Base-by-base conservation (phyloP, 2,797 vertebrate species). In the Lagocephalus sceleratus region DNA sequence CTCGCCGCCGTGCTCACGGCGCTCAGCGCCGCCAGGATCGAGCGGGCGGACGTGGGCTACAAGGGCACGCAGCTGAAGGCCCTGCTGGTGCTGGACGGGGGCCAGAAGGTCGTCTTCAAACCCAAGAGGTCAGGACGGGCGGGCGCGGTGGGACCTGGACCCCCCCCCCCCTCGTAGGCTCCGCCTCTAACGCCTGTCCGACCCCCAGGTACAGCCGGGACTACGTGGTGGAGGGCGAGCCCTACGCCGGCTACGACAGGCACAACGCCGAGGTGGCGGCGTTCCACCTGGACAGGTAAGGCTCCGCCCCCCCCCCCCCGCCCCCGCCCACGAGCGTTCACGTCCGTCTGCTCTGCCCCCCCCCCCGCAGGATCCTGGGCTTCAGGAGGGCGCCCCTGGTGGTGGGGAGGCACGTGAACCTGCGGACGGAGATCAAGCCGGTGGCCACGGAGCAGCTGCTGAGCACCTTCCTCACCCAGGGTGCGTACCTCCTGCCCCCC, bases 21-120 rank as follows among this genome's bases (percentile, higher is more conserved):
- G 64, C 92, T 99, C 88, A 88, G 90, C 43, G 90, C 87, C 0
- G 93, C 96, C 72, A 92, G 85, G 46, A 93, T 99, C 48, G 74
- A 98, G 56, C 92, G 94, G 54, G 96, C 97, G 1, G 95, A 99
- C 0, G 95, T 99, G 66, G 97, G 97, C 6, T 98, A 97, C 66
- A 98, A 98, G 79, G 97, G 97, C 29, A 99, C 97, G 0, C 97
- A 99, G 46, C 91, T 99, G 57, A 99, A 99, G 81, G 95, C 96
- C 50, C 83, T 99, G 71, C 84, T 99, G 54, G 92, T 98, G 57
- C 92, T 99, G 60, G 97, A 99, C 21, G 95, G 95, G 39, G 95
- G 95, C 2, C 97, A 99, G 86, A 99, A 99, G 81, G 97, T 99
- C 21, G 97, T 99, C 77, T 99, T 99, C 85, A 99, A 99, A 71